Evolutionary conservation across 1,140 invertebrate species (phyloP), one percentile per base, ranked within the genome.

Genomic region (Acromyrmex heyeri): DNA sequence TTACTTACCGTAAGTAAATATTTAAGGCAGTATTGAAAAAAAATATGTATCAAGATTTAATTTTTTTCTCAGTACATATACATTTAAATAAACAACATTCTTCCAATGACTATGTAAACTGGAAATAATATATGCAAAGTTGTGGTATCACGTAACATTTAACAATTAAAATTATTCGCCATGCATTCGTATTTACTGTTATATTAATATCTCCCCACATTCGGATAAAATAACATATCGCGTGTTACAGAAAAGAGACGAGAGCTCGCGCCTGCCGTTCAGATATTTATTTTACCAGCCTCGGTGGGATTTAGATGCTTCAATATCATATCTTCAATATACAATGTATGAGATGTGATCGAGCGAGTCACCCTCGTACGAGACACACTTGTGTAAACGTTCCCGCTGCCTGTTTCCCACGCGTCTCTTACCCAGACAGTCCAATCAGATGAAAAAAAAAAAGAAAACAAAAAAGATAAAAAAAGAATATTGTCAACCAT

Each of bases 331-430:
- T 38, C 27, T 34, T 69, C 62, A 14, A 69, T 79, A 55, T 24
- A 69, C n/a, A 18, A 38, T 24, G 48, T 38, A 55, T 27, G 77
- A 53, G 48, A 48, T 38, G 18, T 24, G 30, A 64, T 61, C 48
- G 72, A 24, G n/a, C 73, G 30, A 62, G 27, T 30, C 64, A 18
- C 30, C 21, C 50, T 77, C n/a, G 62, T 69, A 24, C 30, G 24
- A 55, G 30, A 12, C 34, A 53, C 75, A 38, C 61, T 85, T 65
- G 73, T 85, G 73, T 57, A 85, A 85, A 78, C 61, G 44, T 30
- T 44, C 61, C 5, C 73, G 18, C 38, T 24, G 8, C 38, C 21
- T 61, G 67, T 85, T 90, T 87, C 85, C 69, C 85, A 87, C 87
- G 38, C 38, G 88, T 24, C 59, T 62, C 62, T 57, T 24, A 65